Evolutionary conservation across 2,113 vertebrate species (phyloP), one percentile per base, ranked within the genome.

Genomic region (Lepidothrix coronata): DNA sequence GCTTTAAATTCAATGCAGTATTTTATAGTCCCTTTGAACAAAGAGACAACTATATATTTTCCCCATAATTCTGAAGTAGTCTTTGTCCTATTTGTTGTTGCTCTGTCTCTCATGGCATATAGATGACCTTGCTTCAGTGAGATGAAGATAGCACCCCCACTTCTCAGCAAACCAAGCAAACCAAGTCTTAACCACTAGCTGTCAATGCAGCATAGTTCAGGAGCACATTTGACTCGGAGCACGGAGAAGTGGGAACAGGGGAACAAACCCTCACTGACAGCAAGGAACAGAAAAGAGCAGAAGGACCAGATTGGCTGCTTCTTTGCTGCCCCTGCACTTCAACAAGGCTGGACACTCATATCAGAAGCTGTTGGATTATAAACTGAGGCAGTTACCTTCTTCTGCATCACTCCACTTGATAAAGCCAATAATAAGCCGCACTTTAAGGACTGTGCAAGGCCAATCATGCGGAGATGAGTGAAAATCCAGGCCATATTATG

Each of bases 1-100:
- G 35, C 82, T 66, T 92, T 93, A 80, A 92, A 95, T 83, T 94
- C 75, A 90, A 67, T 49, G 65, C 43, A 84, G 75, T 91, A 77
- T 79, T 77, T 95, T 90, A 96, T 52, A 71, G 72, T 57, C 65
- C 43, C 59, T 71, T 62, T 71, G 88, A 43, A 77, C 59, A 91
- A 82, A 79, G 75, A 3, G 27, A 79, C 46, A 95, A 67, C 82
- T 59, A 74, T 59, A 57, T 67, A 93, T 86, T 90, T 62, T 62
- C 59, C 63, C 89, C 27, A 4, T 52, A 73, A 86, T 90, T 90
- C 88, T 77, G 30, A 80, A 85, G 54, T 31, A 71, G 59, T 62
- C 67, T 90, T 91, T 95, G 72, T 80, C 85, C 41, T 62, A 0
- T 28, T 18, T 41, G 28, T 25, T 67, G 27, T 33, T 43, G 59